Percentiles rank a stretch among this genome's conserved stretches.
Evolutionary conservation across 2,888 invertebrate genomes (phyloP).

Genomic region (Cataglyphis rosenhaueri): DNA sequence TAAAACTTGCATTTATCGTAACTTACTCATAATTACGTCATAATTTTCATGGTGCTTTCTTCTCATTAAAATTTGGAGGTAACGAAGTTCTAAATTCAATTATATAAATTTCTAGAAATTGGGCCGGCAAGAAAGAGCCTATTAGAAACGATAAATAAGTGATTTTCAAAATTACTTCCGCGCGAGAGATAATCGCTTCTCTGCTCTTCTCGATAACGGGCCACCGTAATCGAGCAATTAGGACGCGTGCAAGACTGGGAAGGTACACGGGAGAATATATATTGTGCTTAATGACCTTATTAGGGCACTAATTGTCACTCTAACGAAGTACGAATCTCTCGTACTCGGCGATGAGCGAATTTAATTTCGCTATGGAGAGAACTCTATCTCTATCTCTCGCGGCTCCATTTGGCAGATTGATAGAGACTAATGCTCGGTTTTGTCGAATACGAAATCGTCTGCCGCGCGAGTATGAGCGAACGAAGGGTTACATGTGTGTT

Average conservation of each 20-base stretch:
- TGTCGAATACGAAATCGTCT: conserved; percentile 38
- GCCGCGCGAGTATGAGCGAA: neutral
- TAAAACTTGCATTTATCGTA: neutral
- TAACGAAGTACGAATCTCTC: conserved; percentile 76
- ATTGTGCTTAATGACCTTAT: conserved; percentile 77
- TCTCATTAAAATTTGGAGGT: neutral
- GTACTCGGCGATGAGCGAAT: conserved; percentile 52
- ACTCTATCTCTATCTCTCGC: conserved; percentile 40
- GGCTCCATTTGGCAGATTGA: conserved; percentile 74
- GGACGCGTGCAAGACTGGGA: conserved; percentile 37
- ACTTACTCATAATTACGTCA: neutral
- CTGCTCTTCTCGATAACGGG: conserved; percentile 46
- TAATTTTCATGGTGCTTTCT: neutral
- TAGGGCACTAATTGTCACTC: conserved; percentile 78
- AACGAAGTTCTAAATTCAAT: conserved; percentile 2
- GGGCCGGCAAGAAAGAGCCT: conserved; percentile 1
- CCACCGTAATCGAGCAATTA: conserved; percentile 60
- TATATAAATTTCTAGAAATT: conserved; percentile 14
- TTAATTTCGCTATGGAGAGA: conserved; percentile 59
- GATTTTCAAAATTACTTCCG: conserved; percentile 23
- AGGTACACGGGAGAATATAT: conserved; percentile 58
- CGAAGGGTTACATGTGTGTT: conserved; percentile 10
- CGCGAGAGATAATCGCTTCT: conserved; percentile 16
- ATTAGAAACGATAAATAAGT: conserved; percentile 20
- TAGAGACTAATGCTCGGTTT: conserved; percentile 74